Evolutionary conservation across 2,888 invertebrate species (phyloP).

Genomic region (Gastracanthus pulcherrimus): DNA sequence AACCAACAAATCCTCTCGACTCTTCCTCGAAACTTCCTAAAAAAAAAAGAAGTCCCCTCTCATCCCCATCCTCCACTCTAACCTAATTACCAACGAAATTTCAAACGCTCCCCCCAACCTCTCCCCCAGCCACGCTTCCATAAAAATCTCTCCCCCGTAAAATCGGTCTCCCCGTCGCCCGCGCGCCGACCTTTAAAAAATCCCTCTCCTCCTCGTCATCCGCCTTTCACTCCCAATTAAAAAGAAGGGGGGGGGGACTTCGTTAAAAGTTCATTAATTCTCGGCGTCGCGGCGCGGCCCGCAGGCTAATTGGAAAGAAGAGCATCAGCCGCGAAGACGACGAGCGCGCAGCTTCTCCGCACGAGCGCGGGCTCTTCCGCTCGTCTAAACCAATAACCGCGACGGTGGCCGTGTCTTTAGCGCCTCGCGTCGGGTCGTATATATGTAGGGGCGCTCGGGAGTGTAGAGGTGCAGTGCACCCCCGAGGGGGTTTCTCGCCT

Average conservation of each 20-base stretch:
- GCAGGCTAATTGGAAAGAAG: slow-evolving; percentile 45
- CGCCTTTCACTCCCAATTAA: slow-evolving; percentile 13
- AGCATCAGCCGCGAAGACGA: neutral
- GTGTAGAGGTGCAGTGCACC: slow-evolving; percentile 55
- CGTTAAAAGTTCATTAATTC: slow-evolving; percentile 25
- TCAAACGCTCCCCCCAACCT: too few species aligned
- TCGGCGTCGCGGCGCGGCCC: neutral
- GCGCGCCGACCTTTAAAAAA: neutral
- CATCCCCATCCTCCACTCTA: too few species aligned
- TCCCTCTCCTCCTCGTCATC: neutral
- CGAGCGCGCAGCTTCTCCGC: neutral
- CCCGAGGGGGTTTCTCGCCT: too few species aligned
- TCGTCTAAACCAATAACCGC: neutral
- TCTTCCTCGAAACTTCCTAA: too few species aligned
- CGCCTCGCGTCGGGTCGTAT: too few species aligned
- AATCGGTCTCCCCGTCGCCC: too few species aligned
- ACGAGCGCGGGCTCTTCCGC: neutral
- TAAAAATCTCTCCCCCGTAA: too few species aligned
- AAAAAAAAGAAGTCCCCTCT: too few species aligned
- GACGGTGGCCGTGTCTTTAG: neutral
- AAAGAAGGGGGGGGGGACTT: too few species aligned
- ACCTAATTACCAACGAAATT: neutral
- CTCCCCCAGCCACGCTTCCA: too few species aligned
- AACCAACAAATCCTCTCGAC: too few species aligned
- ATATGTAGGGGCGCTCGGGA: slow-evolving; percentile 15